Percentiles rank a stretch among this genome's conserved stretches.
phyloP scores from a whole-genome alignment of 2,113 vertebrate species.

The Excalfactoria chinensis region DNA sequence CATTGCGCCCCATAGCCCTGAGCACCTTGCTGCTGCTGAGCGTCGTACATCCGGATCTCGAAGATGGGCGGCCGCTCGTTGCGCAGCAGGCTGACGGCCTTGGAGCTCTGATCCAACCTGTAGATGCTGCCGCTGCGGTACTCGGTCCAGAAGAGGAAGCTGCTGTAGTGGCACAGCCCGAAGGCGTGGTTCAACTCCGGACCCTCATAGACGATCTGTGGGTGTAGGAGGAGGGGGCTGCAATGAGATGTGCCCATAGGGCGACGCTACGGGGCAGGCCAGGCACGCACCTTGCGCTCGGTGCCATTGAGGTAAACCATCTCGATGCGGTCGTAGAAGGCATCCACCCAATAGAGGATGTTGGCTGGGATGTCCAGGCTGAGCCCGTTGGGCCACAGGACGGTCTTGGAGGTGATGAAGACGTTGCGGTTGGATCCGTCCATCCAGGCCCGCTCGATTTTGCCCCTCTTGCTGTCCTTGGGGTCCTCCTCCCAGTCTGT shows the following conservation, averaged over 20 bases:
- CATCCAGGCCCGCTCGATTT: slow-evolving; percentile 98
- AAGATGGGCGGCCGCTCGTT: slow-evolving; percentile 95
- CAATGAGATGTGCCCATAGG: no score
- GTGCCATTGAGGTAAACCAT: slow-evolving; percentile 93
- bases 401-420: slow-evolving; percentile 93
- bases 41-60: slow-evolving; percentile 97
- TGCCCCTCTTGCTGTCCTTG: slow-evolving; percentile 93
- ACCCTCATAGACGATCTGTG: slow-evolving; percentile 92
- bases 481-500: slow-evolving; percentile 98
- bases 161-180: slow-evolving; percentile 93
- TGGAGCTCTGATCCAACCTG: slow-evolving; percentile 87
- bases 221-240: neutral
- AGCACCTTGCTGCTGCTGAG: slow-evolving; percentile 94
- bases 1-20: fast-evolving
- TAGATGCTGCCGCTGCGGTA: slow-evolving; percentile 95
- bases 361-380: slow-evolving; percentile 93
- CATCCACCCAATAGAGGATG: slow-evolving; percentile 97
- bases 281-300: slow-evolving; percentile 87
- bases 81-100: slow-evolving; percentile 88
- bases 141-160: slow-evolving; percentile 96
- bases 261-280: neutral
- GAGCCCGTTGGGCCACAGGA: slow-evolving; percentile 96
- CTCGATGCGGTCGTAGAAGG: slow-evolving; percentile 96
- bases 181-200: slow-evolving; percentile 94
- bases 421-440: slow-evolving; percentile 91